These are phyloP conservation scores for Motacilla tschutschensis DNA, from an alignment of 2,113 vertebrate genomes.

Conservation along the genomic window DNA sequence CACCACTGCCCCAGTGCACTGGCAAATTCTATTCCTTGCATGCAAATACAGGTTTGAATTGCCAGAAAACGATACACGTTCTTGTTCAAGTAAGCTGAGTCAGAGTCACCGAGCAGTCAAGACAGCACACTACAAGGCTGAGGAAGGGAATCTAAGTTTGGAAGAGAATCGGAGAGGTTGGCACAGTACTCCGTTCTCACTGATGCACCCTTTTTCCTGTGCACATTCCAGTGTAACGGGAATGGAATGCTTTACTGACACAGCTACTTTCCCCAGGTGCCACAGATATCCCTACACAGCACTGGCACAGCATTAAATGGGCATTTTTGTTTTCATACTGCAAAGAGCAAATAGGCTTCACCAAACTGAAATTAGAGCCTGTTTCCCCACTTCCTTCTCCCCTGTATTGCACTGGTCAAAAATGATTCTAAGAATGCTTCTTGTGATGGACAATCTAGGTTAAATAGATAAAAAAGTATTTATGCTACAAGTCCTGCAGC, in stretches of 20 bases:
- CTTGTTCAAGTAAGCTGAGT: neutral
- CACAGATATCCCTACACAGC: neutral
- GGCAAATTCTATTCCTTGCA: neutral
- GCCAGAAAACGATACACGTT: accelerated
- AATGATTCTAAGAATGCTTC: neutral
- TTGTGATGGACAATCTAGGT: neutral
- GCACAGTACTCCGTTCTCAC: neutral
- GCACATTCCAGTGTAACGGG: neutral
- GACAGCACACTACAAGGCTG: neutral
- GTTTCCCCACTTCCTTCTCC: neutral
- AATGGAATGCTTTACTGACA: neutral
- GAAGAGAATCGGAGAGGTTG: accelerated
- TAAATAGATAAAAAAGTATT: neutral
- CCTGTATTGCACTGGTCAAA: neutral
- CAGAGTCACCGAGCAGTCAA: neutral
- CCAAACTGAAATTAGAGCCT: neutral
- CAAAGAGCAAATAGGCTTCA: neutral
- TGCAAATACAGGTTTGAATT: neutral
- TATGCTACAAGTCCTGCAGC: neutral
- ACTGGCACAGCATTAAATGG: neutral
- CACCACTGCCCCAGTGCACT: neutral
- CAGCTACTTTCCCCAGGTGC: accelerated
- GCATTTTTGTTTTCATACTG: neutral
- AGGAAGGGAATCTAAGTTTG: neutral
- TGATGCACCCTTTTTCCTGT: neutral